Evolutionary conservation across 2,888 invertebrate species (phyloP), one percentile per base, ranked within the genome.

Genomic region (Morpho helenor): DNA sequence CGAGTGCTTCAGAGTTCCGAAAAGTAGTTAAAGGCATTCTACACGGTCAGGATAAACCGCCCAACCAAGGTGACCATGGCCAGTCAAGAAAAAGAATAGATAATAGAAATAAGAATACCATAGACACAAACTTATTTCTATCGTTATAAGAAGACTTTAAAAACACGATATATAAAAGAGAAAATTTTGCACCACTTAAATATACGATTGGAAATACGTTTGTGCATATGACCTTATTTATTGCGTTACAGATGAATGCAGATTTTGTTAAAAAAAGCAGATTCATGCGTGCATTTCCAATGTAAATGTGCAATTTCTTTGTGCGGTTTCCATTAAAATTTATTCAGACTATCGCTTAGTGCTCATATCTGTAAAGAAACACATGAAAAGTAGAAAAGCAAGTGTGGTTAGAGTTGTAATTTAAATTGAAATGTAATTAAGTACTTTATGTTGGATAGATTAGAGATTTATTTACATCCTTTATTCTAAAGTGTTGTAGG

Each of bases 261-360:
- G 59, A 62, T 43, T 52, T 49, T 52, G 48, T 39, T 39, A n/a
- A 46, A 31, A n/a, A 49, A 41, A 47, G 50, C 59, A 48, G 9
- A 43, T 44, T 43, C 56, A 51, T 59, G 62, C 62, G 41, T 52
- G 53, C 16, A 44, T 23, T 8, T 2, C 39, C 43, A 51, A 56
- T 59, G 45, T 53, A 56, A 59, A 59, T 49, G 9, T 52, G 52
- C 42, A 45, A 43, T 52, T 49, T 57, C 43, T 51, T 55, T 47
- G 10, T 57, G 40, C 44, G n/a, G 43, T 49, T 52, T 45, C 39
- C 40, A 61, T 61, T 58, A 44, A 56, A 56, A 61, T 61, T 58
- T 53, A 59, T 61, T 59, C 56, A 52, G 9, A 43, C 49, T 46
- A 48, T 46, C 61, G 48, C 55, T 49, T 52, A 55, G 31, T 31